Percentiles rank a stretch among this genome's conserved stretches.
Evolutionary conservation across 2,113 vertebrate genomes (phyloP).

Genomic region (Arothron firmamentum): DNA sequence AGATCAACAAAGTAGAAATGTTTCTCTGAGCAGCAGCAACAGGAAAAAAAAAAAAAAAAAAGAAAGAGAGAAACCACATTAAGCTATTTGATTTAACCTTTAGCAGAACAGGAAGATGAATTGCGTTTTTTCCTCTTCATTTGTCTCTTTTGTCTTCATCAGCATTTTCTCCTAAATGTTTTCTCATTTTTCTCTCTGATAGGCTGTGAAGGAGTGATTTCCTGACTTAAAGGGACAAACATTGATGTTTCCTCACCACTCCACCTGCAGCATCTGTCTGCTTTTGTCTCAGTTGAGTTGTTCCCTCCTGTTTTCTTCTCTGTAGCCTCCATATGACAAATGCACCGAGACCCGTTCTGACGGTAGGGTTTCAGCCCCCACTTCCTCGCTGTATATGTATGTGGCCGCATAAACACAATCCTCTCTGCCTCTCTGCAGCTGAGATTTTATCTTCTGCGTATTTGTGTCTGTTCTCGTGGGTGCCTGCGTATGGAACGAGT

Average conservation of each 20-base stretch:
- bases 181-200: constrained; percentile 59
- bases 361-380: too few relatives aligned
- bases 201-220: constrained; percentile 54
- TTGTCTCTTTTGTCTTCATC: constrained; percentile 60
- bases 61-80: constrained; percentile 9
- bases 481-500: constrained; percentile 15
- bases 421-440: not conserved
- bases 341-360: too few relatives aligned
- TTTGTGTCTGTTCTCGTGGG: constrained; percentile 27
- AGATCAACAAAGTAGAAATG: constrained; percentile 17
- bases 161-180: constrained; percentile 46
- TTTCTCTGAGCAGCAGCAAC: constrained; percentile 9
- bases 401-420: not conserved
- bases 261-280: constrained; percentile 28
- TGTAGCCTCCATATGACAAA: too few relatives aligned
- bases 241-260: constrained; percentile 2
- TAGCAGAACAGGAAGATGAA: constrained; percentile 53
- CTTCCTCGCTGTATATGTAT: too few relatives aligned
- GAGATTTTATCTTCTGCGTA: constrained; percentile 23
- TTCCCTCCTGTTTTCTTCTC: not conserved
- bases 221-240: constrained; percentile 39
- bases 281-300: constrained; percentile 16
- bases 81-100: constrained; percentile 51
- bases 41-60: too few relatives aligned
- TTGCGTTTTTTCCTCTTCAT: constrained; percentile 45